These are phyloP conservation scores for Orestias chungarensis DNA, from an alignment of 2,797 vertebrate species.

Conservation along the genomic window DNA sequence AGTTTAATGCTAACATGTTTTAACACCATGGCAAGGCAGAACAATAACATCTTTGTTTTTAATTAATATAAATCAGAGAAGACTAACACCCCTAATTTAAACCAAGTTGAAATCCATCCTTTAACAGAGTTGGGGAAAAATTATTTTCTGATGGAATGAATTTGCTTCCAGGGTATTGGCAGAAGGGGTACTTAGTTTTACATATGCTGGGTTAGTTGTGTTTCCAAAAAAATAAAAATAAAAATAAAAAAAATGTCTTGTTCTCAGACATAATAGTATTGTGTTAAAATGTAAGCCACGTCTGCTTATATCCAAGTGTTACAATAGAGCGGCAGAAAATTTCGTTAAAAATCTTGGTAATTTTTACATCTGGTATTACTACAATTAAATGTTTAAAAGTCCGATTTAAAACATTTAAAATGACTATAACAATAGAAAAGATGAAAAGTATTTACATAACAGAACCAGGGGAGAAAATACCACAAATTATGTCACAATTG, in stretches of 20 bases:
- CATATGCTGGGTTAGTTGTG: background rate
- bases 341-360: background rate
- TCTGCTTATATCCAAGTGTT: background rate
- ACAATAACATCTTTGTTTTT: background rate
- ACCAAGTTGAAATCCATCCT: background rate
- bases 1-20: background rate
- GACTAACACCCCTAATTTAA: background rate
- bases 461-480: background rate
- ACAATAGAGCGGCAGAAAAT: background rate
- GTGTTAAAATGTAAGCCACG: background rate
- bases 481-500: background rate
- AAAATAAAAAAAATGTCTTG: no score
- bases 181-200: background rate
- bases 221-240: no score
- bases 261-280: background rate
- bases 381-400: background rate
- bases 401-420: background rate
- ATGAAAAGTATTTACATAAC: background rate
- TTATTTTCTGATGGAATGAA: background rate
- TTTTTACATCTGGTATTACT: background rate
- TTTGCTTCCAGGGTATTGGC: background rate
- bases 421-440: background rate
- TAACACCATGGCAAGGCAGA: background rate
- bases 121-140: background rate
- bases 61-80: background rate